Base-by-base conservation (phyloP, 2,113 vertebrate species). In the Nestor notabilis region DNA sequence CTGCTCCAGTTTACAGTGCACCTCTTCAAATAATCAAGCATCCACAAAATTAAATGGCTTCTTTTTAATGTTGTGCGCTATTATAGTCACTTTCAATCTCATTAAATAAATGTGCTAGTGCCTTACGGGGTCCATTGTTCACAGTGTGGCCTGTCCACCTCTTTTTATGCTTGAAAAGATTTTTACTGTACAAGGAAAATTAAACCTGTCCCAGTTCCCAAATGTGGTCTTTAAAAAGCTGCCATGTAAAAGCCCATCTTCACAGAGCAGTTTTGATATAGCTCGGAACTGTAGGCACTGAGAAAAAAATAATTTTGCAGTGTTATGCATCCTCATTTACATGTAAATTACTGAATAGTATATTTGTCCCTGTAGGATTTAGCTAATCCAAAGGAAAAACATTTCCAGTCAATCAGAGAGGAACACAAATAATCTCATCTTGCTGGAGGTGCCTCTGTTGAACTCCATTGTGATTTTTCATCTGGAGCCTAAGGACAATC, bases 241-340 rank as follows among this genome's bases (percentile, higher is more conserved):
- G 31, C 52, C 41, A 0, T 33, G 35, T 72, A 29, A 56, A 65
- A 93, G 29, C 72, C 60, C 33, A 27, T 94, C 72, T 79, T 85
- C 76, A 25, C 31, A 4, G 46, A 80, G 58, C n/a, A 15, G 9
- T 83, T 74, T 81, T 91, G 81, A 79, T 70, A 39, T 15, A 76
- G 24, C 77, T 91, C 56, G 71, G 71, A 94, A 79, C 60, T 77
- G 43, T 74, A 63, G 89, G 56, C 79, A 78, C 84, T 69, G 49
- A 63, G 63, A 96, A 64, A 61, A 87, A 95, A 88, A 70, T 71
- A 75, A 43, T 64, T 87, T 80, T 86, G 35, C 39, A 35, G 39
- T 41, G 17, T 89, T 91, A 52, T 76, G 31, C 61, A 86, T 90
- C 61, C 55, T 97, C 90, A 94, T 96, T 96, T 95, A 60, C 58